Base-by-base conservation (phyloP, 2,888 invertebrate genomes). In the Bellardia bayeri region DNA sequence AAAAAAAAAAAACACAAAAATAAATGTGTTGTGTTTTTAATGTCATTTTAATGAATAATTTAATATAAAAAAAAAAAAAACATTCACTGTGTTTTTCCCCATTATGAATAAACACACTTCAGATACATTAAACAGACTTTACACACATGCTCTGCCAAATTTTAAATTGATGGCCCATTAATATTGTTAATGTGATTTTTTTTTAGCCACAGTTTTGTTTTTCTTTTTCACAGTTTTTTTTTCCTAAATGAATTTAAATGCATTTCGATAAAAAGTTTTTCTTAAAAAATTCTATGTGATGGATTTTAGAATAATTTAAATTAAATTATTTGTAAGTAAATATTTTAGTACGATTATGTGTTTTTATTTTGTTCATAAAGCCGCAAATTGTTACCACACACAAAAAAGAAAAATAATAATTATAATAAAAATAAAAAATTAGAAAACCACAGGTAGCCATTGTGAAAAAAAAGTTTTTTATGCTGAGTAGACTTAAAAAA, bases 31-130 rank as follows among this genome's bases (percentile, higher is more conserved):
- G 16, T 7, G 23, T 87, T 80, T 61, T 37, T 66, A 14, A 69
- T 87, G 80, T 58, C 80, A 84, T 69, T 84, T 74, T 54, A 81
- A 81, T 78, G 84, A 82, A 84, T 78, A 72, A 78, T 84, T 81
- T 68, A 81, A 82, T 81, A 75, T 51, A 64, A 74, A 58, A 23
- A n/a, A n/a, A 54, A n/a, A 23, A 23, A 23, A 23, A 23, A 23
- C 23, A 37, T 54, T 56, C 30, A 11, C 13, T 30, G 11, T 58
- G 30, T 58, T 58, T 30, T 56, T 5, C 56, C 23, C 16, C 56
- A 16, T 16, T 16, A 13, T 9, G 6, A 23, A 14, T n/a, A 40
- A 40, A 56, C 23, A 23, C 14, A 30, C 14, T 51, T 14, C 51
- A 45, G 3, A 56, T 23, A 6, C 5, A 9, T 11, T 11, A 3